Evolutionary conservation across 2,797 vertebrate species (phyloP), one percentile per base, ranked within the genome.

Genomic region (Petrocephalus sullivani): DNA sequence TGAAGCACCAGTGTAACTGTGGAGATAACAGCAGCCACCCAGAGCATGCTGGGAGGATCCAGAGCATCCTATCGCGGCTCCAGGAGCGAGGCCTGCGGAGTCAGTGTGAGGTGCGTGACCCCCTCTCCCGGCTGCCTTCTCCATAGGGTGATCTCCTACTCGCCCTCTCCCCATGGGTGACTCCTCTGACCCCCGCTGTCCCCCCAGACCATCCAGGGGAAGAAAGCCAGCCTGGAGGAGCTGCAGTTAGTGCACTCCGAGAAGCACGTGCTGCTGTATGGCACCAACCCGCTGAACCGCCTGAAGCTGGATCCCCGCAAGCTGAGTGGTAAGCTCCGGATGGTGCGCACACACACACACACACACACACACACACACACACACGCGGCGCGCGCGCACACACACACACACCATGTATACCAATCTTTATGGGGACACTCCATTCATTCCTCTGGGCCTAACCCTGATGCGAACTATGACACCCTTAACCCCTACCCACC

Each of bases 21-120:
- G 98, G 98, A 0, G 97, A 99, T 94, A 99, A 98, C 95, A 99
- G 97, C 95, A 96, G 95, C 90, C 98, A 99, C 93, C 98, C 98
- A 0, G 98, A 99, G 94, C 98, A 99, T 14, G 98, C 98, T 0
- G 98, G 98, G 86, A 97, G 98, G 87, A 99, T 99, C 94, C 98
- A 99, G 94, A 99, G 98, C 94, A 98, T 99, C 94, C 98, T 98
- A 97, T 99, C 98, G 51, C 95, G 98, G 1, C 95, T 99, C 89
- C 98, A 98, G 94, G 98, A 99, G 94, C 93, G 97, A 64, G 98
- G 98, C 1, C 96, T 99, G 49, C 95, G 96, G 88, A 95, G 95
- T 91, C 97, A 97, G 94, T 99, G 98, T 37, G 97, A 98, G 97
- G 98, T 99, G 94, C 0, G 12, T 56, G 53, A 86, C 33, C 60